Base-by-base conservation (phyloP, 2,113 vertebrate genomes). In the Delphinus delphis region DNA sequence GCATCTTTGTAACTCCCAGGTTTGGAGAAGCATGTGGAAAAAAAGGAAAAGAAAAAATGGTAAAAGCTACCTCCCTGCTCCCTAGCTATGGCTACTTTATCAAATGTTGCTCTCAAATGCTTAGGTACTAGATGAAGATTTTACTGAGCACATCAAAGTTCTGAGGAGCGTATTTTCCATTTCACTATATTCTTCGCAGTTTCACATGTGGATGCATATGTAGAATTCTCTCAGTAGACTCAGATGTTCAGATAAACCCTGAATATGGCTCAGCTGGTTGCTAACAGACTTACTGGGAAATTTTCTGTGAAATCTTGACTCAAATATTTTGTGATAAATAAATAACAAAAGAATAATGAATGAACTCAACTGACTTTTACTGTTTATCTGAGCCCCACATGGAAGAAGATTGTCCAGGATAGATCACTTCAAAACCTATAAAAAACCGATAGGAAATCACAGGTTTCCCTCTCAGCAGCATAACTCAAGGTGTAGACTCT, bases 241-340 rank as follows among this genome's bases (percentile, higher is more conserved):
- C 12, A 92, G 38, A 25, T 55, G 33, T 55, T 55, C 20, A 53
- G 28, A 77, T 77, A 77, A 77, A 53, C 12, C 6, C 14, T 58
- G 28, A 95, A 44, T 67, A 41, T 21, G 10, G 36, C 44, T 92
- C 80, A 93, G 14, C 17, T 62, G 73, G 73, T 63, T 91, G 60
- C 81, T 84, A n/a, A 60, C 73, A 80, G 74, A 6, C 67, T 80
- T 84, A 50, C 26, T 68, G 60, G n/a, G 41, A 83, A 50, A 81
- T 94, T 88, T 60, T 73, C 53, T 73, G 36, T 80, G 44, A 97
- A 92, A 36, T 74, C 7, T 8, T 76, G n/a, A 6, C 44, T 89
- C 8, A 82, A 62, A 38, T 73, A 88, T 71, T 96, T 95, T 88
- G 70, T 50, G 89, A 88, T 47, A 90, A 83, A 93, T 76, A 74